Conservation (phyloP, 2,797 vertebrate genomes). For the Etheostoma perlongum region DNA sequence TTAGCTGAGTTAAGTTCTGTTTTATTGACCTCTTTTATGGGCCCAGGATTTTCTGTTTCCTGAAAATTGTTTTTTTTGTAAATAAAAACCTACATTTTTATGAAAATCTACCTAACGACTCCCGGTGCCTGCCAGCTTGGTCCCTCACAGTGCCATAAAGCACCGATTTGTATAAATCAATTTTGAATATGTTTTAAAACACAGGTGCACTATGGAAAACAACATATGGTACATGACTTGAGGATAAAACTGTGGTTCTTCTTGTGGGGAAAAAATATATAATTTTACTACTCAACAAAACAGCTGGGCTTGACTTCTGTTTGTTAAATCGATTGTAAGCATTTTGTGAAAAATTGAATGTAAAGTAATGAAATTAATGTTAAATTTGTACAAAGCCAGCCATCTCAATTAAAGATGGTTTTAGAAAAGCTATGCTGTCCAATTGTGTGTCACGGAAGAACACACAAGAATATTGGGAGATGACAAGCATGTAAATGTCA, state of each 20-base stretch:
- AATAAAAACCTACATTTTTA: no score
- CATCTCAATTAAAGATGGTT: slow-evolving; percentile 2
- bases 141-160: not conserved
- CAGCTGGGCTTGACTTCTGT: not conserved
- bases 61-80: no score
- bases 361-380: not conserved
- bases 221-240: not conserved
- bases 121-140: no score
- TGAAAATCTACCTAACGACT: no score
- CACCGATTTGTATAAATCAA: not conserved
- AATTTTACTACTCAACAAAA: not conserved
- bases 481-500: slow-evolving; percentile 32
- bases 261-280: not conserved
- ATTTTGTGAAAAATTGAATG: not conserved
- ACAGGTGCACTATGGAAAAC: not conserved
- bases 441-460: not conserved
- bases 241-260: not conserved
- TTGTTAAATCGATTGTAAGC: not conserved
- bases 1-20: no score
- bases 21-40: no score
- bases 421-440: not conserved
- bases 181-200: not conserved
- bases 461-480: not conserved
- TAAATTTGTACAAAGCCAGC: not conserved
- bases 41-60: no score